Base-by-base conservation (phyloP, 2,113 vertebrate species). In the Caranx melampygus region DNA sequence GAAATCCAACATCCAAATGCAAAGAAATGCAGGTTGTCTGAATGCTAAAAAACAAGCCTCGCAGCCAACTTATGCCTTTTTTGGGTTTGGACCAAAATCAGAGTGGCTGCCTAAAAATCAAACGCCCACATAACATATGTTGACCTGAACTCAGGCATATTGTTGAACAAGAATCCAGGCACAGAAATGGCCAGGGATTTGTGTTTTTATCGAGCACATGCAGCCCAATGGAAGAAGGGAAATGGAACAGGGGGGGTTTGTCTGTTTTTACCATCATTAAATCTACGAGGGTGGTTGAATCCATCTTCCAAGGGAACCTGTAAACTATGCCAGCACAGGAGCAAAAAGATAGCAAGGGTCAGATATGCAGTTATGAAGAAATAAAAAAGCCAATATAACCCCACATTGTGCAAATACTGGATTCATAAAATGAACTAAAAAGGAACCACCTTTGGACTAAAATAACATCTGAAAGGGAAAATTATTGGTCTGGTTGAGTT, bases 381-480 rank as follows among this genome's bases (percentile, higher is more conserved):
- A 87, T 60, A 80, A 85, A 88, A 82, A 74, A 85, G 72, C 83
- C 86, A 89, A 89, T 92, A 87, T 88, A 85, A 84, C 31, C 66
- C 20, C 2, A 62, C 13, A 5, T 45, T 68, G 84, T 40, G 54
- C 86, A 91, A 84, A 93, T 70, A 83, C 71, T 65, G 49, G 82
- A 65, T 83, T 84, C 73, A 83, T 88, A 82, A 90, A 87, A 62
- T 45, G 55, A 70, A 71, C 69, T 76, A 70, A 84, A 83, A 81
- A 76, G 33, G 68, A 67, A 74, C 44, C 69, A 57, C 71, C 70
- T 57, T 67, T 21, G 6, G 78, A 62, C 49, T 13, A 61, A 83
- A 83, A 80, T 85, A 58, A 67, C 86, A 83, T 79, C 67, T 83
- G 77, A 79, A 82, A 73, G 67, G 70, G 47, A 73, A 78, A 82